These are phyloP conservation scores for Metellina segmentata DNA, from an alignment of 2,888 invertebrate species.

Conservation along the genomic window DNA sequence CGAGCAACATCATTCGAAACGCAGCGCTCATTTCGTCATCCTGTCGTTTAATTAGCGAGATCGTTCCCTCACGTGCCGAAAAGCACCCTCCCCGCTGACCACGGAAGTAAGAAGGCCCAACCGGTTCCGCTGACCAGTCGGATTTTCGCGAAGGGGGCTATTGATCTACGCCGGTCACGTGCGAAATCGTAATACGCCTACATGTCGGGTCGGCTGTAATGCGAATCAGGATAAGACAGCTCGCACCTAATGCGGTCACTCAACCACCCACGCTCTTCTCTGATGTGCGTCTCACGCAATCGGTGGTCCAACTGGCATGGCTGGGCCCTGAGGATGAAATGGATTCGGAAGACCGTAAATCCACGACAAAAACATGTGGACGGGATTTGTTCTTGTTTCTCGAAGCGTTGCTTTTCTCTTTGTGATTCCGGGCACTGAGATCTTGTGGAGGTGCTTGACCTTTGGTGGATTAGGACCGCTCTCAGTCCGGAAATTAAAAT, in stretches of 20 bases:
- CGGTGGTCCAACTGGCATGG: not conserved
- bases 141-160: not conserved
- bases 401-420: no score
- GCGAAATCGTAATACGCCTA: slow-evolving; percentile 1
- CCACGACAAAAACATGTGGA: slow-evolving; percentile 8
- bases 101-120: not conserved
- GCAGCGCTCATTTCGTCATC: not conserved
- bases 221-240: slow-evolving; percentile 6
- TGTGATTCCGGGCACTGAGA: no score
- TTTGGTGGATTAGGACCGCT: no score
- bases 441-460: no score
- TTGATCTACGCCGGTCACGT: slow-evolving; percentile 24
- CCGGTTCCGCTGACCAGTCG: slow-evolving; percentile 1
- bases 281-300: slow-evolving; percentile 21
- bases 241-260: not conserved
- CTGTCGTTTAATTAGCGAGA: not conserved
- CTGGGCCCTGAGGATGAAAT: not conserved
- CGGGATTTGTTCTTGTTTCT: not conserved
- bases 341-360: not conserved
- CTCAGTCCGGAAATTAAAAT: no score
- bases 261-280: not conserved
- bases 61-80: not conserved
- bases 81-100: not conserved
- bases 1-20: no score
- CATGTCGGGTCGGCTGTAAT: not conserved